phyloP scores from a whole-genome alignment of 2,888 invertebrate species.

The Hypselothyrea guttata region DNA sequence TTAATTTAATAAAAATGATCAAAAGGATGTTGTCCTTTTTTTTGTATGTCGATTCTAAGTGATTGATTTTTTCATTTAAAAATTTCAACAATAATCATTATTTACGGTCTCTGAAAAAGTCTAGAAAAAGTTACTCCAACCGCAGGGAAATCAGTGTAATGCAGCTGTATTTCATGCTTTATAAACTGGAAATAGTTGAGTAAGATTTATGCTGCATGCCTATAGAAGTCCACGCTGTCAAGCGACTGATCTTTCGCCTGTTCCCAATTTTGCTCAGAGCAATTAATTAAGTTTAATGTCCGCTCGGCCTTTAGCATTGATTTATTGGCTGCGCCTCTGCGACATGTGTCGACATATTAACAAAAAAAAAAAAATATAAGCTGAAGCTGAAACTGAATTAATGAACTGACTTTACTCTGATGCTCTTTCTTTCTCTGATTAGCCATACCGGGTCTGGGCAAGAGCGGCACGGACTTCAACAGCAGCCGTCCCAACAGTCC shows the following conservation, averaged over 20 bases:
- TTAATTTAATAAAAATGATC: no score
- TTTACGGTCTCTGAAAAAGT: no score
- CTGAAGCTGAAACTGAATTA: constrained; percentile 15
- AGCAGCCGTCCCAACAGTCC: constrained; percentile 84
- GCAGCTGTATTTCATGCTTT: no score
- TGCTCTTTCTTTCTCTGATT: constrained; percentile 14
- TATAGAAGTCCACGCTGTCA: constrained; percentile 5
- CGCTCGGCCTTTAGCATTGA: constrained; percentile 61
- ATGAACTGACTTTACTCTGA: constrained; percentile 27
- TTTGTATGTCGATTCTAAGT: no score
- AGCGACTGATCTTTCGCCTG: constrained; percentile 4
- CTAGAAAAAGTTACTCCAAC: no score
- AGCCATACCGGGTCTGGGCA: constrained; percentile 85
- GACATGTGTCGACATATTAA: constrained; percentile 47
- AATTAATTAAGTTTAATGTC: constrained; percentile 65
- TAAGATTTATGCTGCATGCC: constrained; percentile 1
- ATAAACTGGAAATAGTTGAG: no score
- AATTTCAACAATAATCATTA: no score
- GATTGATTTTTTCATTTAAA: no score
- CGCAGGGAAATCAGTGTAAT: no score
- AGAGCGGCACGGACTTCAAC: constrained; percentile 83
- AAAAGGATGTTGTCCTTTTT: no score
- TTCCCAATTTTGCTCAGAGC: constrained; percentile 34
- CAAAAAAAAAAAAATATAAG: background rate
- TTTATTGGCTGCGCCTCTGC: constrained; percentile 58